Conservation (phyloP, 2,888 invertebrate genomes). For the Axea sp. region DNA sequence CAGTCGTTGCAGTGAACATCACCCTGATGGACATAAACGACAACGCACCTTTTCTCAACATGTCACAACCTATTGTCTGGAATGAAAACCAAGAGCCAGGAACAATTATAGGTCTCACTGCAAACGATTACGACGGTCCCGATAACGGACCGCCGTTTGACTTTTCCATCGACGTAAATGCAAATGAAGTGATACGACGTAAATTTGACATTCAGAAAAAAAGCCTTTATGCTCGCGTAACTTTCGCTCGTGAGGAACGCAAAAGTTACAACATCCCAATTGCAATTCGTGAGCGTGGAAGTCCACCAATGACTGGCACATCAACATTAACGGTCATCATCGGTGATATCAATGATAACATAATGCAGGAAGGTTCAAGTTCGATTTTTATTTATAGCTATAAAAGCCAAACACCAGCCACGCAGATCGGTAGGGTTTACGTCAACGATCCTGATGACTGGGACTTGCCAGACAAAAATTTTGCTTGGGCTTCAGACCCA, state of each 20-base stretch:
- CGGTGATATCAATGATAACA: conserved; percentile 96
- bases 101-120: conserved; percentile 84
- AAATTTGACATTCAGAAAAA: conserved; percentile 87
- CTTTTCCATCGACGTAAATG: conserved; percentile 83
- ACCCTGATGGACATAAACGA: conserved; percentile 91
- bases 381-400: conserved; percentile 97
- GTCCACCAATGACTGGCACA: conserved; percentile 86
- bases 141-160: conserved; percentile 93
- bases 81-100: conserved; percentile 88
- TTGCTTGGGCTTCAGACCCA: conserved; percentile 85
- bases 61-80: conserved; percentile 91
- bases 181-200: conserved; percentile 84
- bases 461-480: conserved; percentile 95
- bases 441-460: conserved; percentile 98
- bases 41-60: conserved; percentile 92
- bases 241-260: conserved; percentile 92
- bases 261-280: conserved; percentile 95
- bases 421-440: conserved; percentile 94
- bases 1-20: conserved; percentile 85
- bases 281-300: conserved; percentile 92
- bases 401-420: conserved; percentile 89
- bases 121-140: conserved; percentile 89
- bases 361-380: conserved; percentile 92
- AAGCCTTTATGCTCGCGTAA: conserved; percentile 85
- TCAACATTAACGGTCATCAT: conserved; percentile 93